Evolutionary conservation across 2,797 vertebrate genomes (phyloP).

Genomic region (Hylomyscus alleni): DNA sequence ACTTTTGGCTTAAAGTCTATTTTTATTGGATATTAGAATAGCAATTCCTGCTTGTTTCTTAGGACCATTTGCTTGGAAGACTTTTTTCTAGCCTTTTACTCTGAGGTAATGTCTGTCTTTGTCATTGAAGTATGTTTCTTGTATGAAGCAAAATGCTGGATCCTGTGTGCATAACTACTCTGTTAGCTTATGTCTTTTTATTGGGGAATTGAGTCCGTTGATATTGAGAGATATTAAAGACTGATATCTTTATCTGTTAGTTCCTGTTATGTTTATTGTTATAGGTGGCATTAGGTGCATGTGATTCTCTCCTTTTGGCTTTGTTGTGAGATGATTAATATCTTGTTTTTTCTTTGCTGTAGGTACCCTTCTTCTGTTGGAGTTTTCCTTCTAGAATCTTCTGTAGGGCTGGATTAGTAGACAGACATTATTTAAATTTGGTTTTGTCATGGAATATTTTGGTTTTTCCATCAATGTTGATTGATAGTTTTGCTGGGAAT

Average conservation of each 20-base stretch:
- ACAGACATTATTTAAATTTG: background rate
- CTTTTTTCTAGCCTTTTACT: background rate
- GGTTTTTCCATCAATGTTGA: background rate
- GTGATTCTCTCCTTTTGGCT: background rate
- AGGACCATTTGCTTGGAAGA: background rate
- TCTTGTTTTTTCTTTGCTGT: background rate
- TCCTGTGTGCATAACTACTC: background rate
- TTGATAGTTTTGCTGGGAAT: background rate
- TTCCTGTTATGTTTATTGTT: background rate
- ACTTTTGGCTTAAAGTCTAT: background rate
- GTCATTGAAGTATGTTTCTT: background rate
- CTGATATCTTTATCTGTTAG: background rate
- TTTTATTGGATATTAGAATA: background rate
- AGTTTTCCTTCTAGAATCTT: background rate
- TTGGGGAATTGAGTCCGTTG: background rate
- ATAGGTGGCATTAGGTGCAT: background rate
- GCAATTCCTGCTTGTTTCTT: background rate
- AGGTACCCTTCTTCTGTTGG: background rate
- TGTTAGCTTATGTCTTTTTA: background rate
- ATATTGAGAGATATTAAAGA: background rate
- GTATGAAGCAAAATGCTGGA: background rate
- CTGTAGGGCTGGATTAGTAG: background rate
- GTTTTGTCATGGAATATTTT: background rate
- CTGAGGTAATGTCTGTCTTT: background rate
- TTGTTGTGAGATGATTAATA: background rate